phyloP scores from a whole-genome alignment of 2,888 invertebrate genomes.

The Chorisops tibialis region DNA sequence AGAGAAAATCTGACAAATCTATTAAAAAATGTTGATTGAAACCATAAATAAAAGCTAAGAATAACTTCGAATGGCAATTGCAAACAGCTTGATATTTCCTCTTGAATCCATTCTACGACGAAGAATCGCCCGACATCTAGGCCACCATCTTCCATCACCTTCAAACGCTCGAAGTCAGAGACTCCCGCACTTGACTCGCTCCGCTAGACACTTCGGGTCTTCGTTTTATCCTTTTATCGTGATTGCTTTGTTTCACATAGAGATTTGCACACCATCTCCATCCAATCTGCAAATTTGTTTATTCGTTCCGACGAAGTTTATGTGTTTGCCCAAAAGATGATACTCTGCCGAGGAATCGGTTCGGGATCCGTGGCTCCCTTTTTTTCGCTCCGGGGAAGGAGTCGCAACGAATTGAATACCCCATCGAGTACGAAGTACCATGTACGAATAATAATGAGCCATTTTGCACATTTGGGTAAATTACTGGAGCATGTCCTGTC shows the following conservation, averaged over 20 bases:
- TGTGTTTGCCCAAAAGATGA: constrained; percentile 32
- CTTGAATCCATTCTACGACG: no score
- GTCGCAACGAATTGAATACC: constrained; percentile 21
- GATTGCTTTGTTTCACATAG: constrained; percentile 34
- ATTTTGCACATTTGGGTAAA: constrained; percentile 35
- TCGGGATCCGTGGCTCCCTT: background rate
- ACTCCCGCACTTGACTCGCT: background rate
- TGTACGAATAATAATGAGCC: constrained; percentile 35
- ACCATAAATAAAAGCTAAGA: no score
- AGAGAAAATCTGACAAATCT: no score
- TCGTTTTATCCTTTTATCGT: constrained; percentile 31
- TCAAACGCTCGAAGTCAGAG: background rate
- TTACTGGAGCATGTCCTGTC: constrained; percentile 31
- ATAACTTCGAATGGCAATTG: no score
- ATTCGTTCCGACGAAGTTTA: constrained; percentile 29
- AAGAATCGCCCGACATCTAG: no score
- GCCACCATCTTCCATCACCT: no score
- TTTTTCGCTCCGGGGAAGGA: constrained; percentile 1
- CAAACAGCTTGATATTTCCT: no score
- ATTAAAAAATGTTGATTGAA: no score
- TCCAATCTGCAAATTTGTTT: constrained; percentile 35
- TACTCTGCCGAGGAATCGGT: constrained; percentile 28
- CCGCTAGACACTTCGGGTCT: background rate
- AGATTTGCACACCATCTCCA: constrained; percentile 33
- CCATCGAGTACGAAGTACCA: constrained; percentile 25